phyloP scores from a whole-genome alignment of 2,888 invertebrate genomes.

The Dicyrtomina minuta region DNA sequence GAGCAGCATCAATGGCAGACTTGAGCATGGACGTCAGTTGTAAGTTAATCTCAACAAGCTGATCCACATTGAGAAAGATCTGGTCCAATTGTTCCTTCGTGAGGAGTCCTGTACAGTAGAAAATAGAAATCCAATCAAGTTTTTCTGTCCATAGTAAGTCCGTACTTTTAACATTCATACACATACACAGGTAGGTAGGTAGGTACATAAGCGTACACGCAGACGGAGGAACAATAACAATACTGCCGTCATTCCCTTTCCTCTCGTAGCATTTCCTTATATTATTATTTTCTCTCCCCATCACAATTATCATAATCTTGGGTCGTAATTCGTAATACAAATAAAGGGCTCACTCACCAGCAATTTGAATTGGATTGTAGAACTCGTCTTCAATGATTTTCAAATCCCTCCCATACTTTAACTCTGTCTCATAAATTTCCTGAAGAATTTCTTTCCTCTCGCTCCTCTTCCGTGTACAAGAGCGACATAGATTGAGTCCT shows the following conservation, averaged over 20 bases:
- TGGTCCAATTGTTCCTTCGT: constrained; percentile 87
- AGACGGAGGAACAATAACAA: no score
- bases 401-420: constrained; percentile 90
- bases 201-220: no score
- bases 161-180: no score
- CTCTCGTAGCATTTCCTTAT: no score
- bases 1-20: constrained; percentile 80
- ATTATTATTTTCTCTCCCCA: no score
- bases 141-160: no score
- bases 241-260: no score
- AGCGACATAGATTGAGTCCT: constrained; percentile 65
- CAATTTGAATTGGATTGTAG: constrained; percentile 88
- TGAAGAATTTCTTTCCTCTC: constrained; percentile 92
- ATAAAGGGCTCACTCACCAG: constrained; percentile 58
- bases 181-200: no score
- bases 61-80: constrained; percentile 91
- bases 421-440: constrained; percentile 93
- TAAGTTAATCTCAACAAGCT: constrained; percentile 78
- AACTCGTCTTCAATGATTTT: constrained; percentile 91
- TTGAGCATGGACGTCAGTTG: constrained; percentile 72
- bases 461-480: constrained; percentile 81
- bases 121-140: no score
- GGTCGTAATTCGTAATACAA: constrained; percentile 55
- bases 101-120: constrained; percentile 61
- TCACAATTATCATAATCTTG: not conserved